These are phyloP conservation scores for Thaumetopoea pityocampa DNA, from an alignment of 1,140 invertebrate species.

Conservation along the genomic window DNA sequence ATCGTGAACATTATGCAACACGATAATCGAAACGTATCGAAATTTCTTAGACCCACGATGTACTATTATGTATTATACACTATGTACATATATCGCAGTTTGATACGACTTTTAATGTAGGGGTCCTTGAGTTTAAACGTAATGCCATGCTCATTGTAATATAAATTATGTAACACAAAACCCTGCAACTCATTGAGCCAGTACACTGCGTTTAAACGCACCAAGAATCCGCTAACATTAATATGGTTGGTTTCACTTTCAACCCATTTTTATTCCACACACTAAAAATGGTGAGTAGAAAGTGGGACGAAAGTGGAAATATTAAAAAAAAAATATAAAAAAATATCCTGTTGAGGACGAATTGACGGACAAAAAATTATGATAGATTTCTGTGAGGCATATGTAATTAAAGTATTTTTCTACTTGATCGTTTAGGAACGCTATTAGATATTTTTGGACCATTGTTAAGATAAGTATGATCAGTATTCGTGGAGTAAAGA, in stretches of 20 bases:
- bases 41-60: slow-evolving; percentile 57
- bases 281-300: neutral
- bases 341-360: slow-evolving; percentile 49
- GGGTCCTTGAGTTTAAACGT: too few species aligned
- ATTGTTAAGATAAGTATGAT: slow-evolving; percentile 68
- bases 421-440: slow-evolving; percentile 71
- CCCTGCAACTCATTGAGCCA: too few species aligned
- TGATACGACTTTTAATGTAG: too few species aligned
- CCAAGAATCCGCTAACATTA: too few species aligned
- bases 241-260: too few species aligned
- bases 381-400: slow-evolving; percentile 65
- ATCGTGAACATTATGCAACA: slow-evolving; percentile 55
- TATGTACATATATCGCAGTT: slow-evolving; percentile 43
- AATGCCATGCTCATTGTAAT: too few species aligned
- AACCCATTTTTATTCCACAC: slow-evolving; percentile 7
- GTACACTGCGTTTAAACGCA: too few species aligned
- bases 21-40: slow-evolving; percentile 50
- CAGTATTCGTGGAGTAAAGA: slow-evolving; percentile 56
- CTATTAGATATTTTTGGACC: slow-evolving; percentile 76
- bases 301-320: slow-evolving; percentile 1
- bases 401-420: slow-evolving; percentile 71
- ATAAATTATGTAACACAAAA: too few species aligned
- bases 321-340: slow-evolving; percentile 31
- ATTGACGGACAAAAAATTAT: slow-evolving; percentile 51
- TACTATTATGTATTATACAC: too few species aligned